These are phyloP conservation scores for Drosophila niveifrons DNA, from an alignment of 2,888 invertebrate species.

Conservation along the genomic window DNA sequence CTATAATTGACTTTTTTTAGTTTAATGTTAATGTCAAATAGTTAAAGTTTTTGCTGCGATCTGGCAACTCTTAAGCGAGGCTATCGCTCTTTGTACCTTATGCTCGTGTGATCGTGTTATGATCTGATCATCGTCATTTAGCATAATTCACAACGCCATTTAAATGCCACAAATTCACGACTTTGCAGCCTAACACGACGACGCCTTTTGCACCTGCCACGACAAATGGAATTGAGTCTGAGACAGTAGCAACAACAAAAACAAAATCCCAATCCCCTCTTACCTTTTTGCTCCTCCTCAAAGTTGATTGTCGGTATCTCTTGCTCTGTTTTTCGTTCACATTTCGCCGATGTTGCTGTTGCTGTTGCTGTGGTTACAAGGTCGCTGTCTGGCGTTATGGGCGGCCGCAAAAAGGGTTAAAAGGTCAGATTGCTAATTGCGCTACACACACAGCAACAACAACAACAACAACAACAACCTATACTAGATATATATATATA, in stretches of 20 bases:
- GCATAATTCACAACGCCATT: conserved; percentile 31
- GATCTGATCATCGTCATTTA: conserved; percentile 24
- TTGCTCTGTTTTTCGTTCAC: conserved; percentile 3
- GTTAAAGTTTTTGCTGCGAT: too few relatives aligned
- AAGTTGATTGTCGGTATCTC: neutral
- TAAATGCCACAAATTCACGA: conserved; percentile 35
- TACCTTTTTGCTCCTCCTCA: neutral
- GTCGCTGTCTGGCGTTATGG: conserved; percentile 57
- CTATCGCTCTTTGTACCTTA: neutral
- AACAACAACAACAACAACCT: neutral
- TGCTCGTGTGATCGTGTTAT: neutral
- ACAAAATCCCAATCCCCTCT: neutral
- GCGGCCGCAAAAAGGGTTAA: conserved; percentile 67
- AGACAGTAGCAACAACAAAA: neutral
- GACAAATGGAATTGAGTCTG: neutral
- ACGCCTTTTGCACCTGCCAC: conserved; percentile 6
- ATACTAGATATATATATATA: neutral
- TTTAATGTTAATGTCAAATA: too few relatives aligned
- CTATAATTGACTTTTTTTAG: too few relatives aligned
- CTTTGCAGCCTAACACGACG: conserved; percentile 30
- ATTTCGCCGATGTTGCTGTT: conserved; percentile 6
- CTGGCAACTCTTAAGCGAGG: conserved; percentile 1
- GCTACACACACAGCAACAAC: conserved; percentile 28
- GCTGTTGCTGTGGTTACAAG: conserved; percentile 74
- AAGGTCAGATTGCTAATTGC: conserved; percentile 78